Evolutionary conservation across 2,888 invertebrate species (phyloP), one percentile per base, ranked within the genome.

Genomic region (Xylophagus ater): DNA sequence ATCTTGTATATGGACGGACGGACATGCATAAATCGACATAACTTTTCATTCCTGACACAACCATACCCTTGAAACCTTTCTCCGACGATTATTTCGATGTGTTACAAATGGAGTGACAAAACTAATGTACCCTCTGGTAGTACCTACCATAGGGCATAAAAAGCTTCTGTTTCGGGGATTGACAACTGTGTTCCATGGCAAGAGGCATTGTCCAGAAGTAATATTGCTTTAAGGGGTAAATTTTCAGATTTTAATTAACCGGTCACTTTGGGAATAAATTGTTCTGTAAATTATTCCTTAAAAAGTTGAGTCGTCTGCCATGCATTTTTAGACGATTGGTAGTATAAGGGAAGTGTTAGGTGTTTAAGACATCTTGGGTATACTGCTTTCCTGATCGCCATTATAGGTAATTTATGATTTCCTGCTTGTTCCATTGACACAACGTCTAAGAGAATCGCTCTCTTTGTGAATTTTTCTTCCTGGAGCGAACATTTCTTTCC

Each of bases 211-310:
- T 25, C 25, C 10, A 25, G 7, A n/a, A 26, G 9, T 26, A 26
- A 26, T 3, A 26, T 13, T 26, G 14, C 26, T 14, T 26, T 26
- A 12, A 26, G 13, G 7, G 9, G 10, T 5, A 26, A 3, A 26
- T 14, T 26, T n/a, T 26, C 14, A 10, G 25, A 25, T 10, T 7
- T 4, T 14, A 26, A 26, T 8, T 26, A 14, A n/a, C 12, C 25
- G n/a, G 25, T 26, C 13, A 26, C 25, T 26, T 26, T 13, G 12
- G 25, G 25, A 26, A 26, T 26, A 13, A 26, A 26, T 26, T 26
- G 25, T 12, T 26, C 25, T 10, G 25, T 26, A 13, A 26, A 26
- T 14, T 14, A 26, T 26, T 26, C 2, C 14, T 14, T 26, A 14
- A 26, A 26, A 6, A 12, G 23, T 23, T 8, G 23, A 23, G 23